Evolutionary conservation across 2,888 invertebrate species (phyloP).

Genomic region (Sympetrum striolatum): DNA sequence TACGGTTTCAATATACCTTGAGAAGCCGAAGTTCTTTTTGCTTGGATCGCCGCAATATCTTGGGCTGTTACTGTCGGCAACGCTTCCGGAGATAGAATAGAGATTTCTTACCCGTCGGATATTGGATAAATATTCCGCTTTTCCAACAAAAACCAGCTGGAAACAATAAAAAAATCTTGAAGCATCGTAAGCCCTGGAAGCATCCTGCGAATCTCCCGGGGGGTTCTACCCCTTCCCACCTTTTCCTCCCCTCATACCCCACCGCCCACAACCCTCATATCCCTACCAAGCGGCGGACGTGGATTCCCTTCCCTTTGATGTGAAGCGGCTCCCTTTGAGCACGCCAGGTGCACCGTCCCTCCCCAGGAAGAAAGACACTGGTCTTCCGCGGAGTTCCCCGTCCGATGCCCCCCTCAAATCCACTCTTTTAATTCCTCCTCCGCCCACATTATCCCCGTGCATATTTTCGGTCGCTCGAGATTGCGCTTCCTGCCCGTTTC

Average conservation of each 20-base stretch:
- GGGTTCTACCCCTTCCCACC: not conserved
- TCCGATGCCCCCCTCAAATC: not conserved
- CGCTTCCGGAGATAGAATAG: too few relatives aligned
- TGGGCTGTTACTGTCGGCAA: too few relatives aligned
- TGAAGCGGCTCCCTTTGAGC: not conserved
- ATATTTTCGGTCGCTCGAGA: not conserved
- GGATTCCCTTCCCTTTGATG: not conserved
- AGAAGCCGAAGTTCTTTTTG: too few relatives aligned
- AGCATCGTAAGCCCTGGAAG: too few relatives aligned
- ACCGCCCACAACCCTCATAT: not conserved
- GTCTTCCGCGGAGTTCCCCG: not conserved
- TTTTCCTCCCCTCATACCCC: not conserved
- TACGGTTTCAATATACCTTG: too few relatives aligned
- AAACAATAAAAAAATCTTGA: too few relatives aligned
- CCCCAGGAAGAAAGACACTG: not conserved
- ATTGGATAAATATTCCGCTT: too few relatives aligned
- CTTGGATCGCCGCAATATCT: too few relatives aligned
- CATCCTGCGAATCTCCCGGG: not conserved
- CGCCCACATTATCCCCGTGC: not conserved
- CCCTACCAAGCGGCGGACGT: not conserved
- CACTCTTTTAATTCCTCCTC: not conserved
- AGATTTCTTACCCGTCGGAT: too few relatives aligned
- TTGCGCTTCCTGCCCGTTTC: not conserved
- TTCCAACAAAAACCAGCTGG: too few relatives aligned
- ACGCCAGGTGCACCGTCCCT: not conserved